A percentile compares a stretch with the other conserved stretches of the same genome.
phyloP scores from a whole-genome alignment of 2,113 vertebrate species.

The Pogonocichla stellata region DNA sequence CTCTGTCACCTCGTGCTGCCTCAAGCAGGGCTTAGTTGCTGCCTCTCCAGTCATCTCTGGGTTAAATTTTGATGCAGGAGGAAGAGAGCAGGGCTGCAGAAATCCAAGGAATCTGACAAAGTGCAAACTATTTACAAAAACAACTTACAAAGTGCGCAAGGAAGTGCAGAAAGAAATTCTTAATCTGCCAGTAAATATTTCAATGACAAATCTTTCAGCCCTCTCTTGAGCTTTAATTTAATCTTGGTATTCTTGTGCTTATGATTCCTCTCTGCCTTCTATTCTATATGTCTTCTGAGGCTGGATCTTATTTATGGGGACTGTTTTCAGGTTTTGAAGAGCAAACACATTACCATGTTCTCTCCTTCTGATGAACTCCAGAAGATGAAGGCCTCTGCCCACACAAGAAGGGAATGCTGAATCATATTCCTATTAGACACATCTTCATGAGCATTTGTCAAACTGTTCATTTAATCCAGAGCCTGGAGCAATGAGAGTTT shows the following conservation, averaged over 20 bases:
- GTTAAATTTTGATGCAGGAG: neutral
- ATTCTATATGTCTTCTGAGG: accelerated
- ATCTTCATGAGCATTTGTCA: slow-evolving; percentile 1
- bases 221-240: neutral
- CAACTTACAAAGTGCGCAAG: neutral
- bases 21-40: neutral
- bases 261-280: neutral
- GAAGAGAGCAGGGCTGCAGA: neutral
- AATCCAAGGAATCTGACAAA: neutral
- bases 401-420: neutral
- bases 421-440: neutral
- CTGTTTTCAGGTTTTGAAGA: neutral
- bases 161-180: neutral
- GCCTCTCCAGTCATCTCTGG: neutral
- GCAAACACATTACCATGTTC: neutral
- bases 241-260: neutral
- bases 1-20: neutral
- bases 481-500: slow-evolving; percentile 1
- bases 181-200: neutral
- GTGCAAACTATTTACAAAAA: neutral
- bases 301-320: neutral
- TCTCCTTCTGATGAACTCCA: neutral
- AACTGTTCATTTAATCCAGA: neutral
- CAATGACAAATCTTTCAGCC: neutral
- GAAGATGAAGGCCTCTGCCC: neutral